Evolutionary conservation across 2,797 vertebrate genomes (phyloP).

Genomic region (Protonibea diacanthus): DNA sequence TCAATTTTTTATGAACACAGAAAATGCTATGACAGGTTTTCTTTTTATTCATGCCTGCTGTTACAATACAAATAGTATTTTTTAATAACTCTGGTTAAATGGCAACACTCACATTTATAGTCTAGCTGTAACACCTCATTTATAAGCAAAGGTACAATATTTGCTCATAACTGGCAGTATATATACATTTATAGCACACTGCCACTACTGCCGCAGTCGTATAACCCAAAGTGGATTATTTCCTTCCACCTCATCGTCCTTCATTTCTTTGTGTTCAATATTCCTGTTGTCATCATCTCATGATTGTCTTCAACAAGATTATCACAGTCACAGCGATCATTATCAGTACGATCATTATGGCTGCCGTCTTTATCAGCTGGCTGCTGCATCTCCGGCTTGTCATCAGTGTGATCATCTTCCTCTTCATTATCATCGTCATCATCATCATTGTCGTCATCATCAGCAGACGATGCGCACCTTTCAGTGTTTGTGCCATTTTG

Average conservation of each 20-base stretch:
- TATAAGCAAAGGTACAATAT: not conserved
- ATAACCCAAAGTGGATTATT: constrained; percentile 23
- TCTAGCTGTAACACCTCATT: not conserved
- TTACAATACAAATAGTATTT: not conserved
- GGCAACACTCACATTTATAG: not conserved
- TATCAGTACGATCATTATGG: constrained; percentile 59
- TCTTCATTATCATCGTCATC: constrained; percentile 23
- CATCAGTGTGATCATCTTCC: constrained; percentile 44
- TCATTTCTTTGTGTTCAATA: constrained; percentile 58
- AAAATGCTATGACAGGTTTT: not conserved
- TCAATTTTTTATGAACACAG: not conserved
- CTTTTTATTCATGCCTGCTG: not conserved
- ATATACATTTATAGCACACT: not conserved
- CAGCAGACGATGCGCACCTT: constrained; percentile 54
- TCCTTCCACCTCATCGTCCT: constrained; percentile 42
- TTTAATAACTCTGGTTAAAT: not conserved
- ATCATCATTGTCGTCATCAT: constrained; percentile 21
- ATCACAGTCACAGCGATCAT: constrained; percentile 59
- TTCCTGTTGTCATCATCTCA: constrained; percentile 54
- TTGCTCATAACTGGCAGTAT: not conserved
- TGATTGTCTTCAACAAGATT: constrained; percentile 66
- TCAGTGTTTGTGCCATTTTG: constrained; percentile 25
- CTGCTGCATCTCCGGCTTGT: constrained; percentile 42
- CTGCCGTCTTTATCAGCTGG: constrained; percentile 50
- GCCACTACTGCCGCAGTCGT: constrained; percentile 5